Conservation (phyloP, 2,113 vertebrate species). For the Ophthalmotilapia sp. region DNA sequence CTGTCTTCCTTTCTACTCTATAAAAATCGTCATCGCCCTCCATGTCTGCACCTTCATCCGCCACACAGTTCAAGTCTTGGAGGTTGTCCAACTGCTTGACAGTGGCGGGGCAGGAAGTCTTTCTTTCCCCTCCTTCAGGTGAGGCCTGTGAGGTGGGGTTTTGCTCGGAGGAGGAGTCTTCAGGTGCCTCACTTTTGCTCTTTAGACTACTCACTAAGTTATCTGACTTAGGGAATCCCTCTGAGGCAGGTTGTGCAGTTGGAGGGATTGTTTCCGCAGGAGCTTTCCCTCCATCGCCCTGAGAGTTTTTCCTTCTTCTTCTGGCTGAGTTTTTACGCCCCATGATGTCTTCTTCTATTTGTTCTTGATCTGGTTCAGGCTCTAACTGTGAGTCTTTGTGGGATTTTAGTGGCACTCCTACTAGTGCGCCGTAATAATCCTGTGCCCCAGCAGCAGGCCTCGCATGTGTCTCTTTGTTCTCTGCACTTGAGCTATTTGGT, state of each 20-base stretch:
- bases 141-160: constrained; percentile 15
- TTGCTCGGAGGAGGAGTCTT: constrained; percentile 34
- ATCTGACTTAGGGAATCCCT: constrained; percentile 7
- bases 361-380: constrained; percentile 3
- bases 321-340: constrained; percentile 59
- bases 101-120: not conserved
- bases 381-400: constrained; percentile 7
- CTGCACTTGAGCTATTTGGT: not conserved
- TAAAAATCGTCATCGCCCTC: constrained; percentile 31
- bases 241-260: not conserved
- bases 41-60: constrained; percentile 21
- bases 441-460: not conserved
- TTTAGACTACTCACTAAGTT: not conserved
- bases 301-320: constrained; percentile 52
- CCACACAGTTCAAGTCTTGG: not conserved
- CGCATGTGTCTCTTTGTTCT: not conserved
- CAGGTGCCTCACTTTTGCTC: constrained; percentile 10
- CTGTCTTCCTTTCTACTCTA: constrained; percentile 59
- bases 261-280: constrained; percentile 9
- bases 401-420: constrained; percentile 36
- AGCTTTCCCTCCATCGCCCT: constrained; percentile 30
- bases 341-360: constrained; percentile 42
- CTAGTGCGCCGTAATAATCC: constrained; percentile 2
- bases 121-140: constrained; percentile 23
- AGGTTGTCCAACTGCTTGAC: not conserved